Percentiles rank a stretch among this genome's conserved stretches.
phyloP scores from a whole-genome alignment of 37 sponge, comb jelly and placozoan genomes.

The Tethya wilhelma region DNA sequence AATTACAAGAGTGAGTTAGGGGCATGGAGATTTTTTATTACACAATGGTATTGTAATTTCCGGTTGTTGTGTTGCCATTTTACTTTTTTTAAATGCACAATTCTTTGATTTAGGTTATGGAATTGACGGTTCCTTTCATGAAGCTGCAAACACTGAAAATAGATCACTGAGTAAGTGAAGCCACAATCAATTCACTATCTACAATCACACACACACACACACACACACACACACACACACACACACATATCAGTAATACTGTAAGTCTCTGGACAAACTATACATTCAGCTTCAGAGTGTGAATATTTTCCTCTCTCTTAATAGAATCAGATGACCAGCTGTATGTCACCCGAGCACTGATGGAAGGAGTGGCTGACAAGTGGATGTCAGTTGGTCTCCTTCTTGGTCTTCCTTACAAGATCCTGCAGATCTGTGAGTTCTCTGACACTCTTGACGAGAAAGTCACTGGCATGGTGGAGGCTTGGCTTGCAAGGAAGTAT shows the following conservation, averaged over 20 bases:
- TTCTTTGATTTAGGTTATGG: not conserved
- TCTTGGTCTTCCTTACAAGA: conserved; percentile 15
- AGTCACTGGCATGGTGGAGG: not conserved
- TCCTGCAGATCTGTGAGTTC: not conserved
- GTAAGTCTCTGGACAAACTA: not conserved
- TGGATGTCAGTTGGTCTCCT: conserved; percentile 23
- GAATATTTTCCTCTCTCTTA: not conserved
- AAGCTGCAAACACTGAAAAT: not conserved
- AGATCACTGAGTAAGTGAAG: conserved; percentile 8
- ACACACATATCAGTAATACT: not conserved
- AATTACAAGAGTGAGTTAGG: not conserved
- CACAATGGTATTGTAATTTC: no score
- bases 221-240: not conserved
- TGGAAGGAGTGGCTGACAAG: conserved; percentile 16
- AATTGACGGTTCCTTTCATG: not conserved
- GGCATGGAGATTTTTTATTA: no score
- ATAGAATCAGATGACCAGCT: not conserved
- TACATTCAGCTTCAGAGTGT: not conserved
- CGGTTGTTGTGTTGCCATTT: no score
- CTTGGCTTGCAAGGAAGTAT: conserved; percentile 12
- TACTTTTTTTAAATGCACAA: no score
- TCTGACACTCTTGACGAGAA: not conserved
- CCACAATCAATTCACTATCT: not conserved
- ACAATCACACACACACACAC: not conserved
- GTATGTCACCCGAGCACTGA: not conserved